These are phyloP conservation scores for Serrognathus titanus DNA, from an alignment of 2,888 invertebrate species.

Conservation along the genomic window DNA sequence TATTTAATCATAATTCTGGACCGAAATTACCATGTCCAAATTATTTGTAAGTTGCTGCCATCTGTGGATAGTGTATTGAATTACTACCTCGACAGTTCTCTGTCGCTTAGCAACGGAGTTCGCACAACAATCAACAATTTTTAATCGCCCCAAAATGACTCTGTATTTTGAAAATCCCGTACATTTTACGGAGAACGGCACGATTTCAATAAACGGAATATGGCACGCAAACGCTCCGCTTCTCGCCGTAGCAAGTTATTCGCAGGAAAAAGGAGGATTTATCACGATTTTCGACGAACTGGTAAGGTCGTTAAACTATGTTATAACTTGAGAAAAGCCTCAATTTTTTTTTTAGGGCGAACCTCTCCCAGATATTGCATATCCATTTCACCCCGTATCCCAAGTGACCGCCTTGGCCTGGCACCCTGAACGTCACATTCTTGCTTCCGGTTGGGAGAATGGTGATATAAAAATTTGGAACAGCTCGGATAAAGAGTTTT, in stretches of 20 bases:
- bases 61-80: background rate
- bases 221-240: slow-evolving; percentile 83
- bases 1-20: too few relatives aligned
- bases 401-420: slow-evolving; percentile 81
- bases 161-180: slow-evolving; percentile 81
- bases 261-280: slow-evolving; percentile 84
- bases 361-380: slow-evolving; percentile 69
- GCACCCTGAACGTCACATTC: slow-evolving; percentile 81
- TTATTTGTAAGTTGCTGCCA: too few relatives aligned
- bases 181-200: slow-evolving; percentile 69
- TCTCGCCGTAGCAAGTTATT: slow-evolving; percentile 82
- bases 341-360: slow-evolving; percentile 59
- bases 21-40: too few relatives aligned
- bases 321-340: background rate
- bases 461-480: slow-evolving; percentile 87
- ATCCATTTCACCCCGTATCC: slow-evolving; percentile 70
- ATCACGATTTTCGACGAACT: slow-evolving; percentile 85
- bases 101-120: background rate
- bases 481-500: slow-evolving; percentile 63
- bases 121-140: background rate
- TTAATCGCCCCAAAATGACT: slow-evolving; percentile 57
- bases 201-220: slow-evolving; percentile 74
- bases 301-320: slow-evolving; percentile 48
- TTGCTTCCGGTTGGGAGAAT: slow-evolving; percentile 90
- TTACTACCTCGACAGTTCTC: background rate